Conservation (phyloP, 64 coral and sea anemone species). For the Porites lutea region DNA sequence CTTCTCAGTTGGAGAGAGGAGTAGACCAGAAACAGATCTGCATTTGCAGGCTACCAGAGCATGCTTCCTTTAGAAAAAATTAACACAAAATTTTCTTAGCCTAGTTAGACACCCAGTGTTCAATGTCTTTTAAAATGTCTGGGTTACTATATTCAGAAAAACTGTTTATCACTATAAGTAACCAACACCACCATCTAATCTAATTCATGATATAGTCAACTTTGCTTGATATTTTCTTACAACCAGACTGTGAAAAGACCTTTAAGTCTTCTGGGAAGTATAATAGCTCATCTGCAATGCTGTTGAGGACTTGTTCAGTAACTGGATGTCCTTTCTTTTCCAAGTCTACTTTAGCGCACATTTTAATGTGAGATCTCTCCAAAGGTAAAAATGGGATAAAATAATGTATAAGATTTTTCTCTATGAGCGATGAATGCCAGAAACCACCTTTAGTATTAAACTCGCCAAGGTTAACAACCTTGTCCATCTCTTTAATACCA, state of each 20-base stretch:
- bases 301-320: conserved; percentile 49
- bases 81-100: too few relatives aligned
- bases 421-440: conserved; percentile 79
- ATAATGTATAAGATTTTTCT: conserved; percentile 81
- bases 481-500: conserved; percentile 88
- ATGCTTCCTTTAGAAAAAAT: too few relatives aligned
- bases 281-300: conserved; percentile 80
- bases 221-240: conserved; percentile 95
- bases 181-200: too few relatives aligned
- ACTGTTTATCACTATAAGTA: too few relatives aligned
- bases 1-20: too few relatives aligned
- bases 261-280: conserved; percentile 80
- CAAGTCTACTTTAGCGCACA: conserved; percentile 79
- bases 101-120: too few relatives aligned
- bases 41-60: too few relatives aligned
- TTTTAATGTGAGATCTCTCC: conserved; percentile 78
- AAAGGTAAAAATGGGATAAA: conserved; percentile 94
- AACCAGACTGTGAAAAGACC: conserved; percentile 90
- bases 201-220: conserved; percentile 68
- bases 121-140: too few relatives aligned
- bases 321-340: conserved; percentile 35
- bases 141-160: too few relatives aligned
- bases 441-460: conserved; percentile 83
- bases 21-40: too few relatives aligned
- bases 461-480: conserved; percentile 64